phyloP scores from a whole-genome alignment of 1,140 invertebrate species.

The Drosophila nasuta region DNA sequence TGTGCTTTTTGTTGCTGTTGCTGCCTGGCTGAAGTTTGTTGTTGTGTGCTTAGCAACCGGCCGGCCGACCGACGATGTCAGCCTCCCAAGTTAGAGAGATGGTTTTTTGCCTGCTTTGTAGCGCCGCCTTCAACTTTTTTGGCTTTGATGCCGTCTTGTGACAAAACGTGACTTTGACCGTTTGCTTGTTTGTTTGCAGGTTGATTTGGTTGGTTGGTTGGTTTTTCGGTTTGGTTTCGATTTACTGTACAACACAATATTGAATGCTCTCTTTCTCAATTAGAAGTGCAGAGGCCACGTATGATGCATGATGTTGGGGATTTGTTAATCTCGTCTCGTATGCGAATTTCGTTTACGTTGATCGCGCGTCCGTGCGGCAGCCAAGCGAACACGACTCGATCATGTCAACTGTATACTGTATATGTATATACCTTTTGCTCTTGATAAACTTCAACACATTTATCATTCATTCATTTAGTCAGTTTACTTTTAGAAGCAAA shows the following conservation, averaged over 20 bases:
- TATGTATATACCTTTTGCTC: conserved; percentile 54
- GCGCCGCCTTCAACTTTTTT: conserved; percentile 60
- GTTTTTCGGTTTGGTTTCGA: conserved; percentile 13
- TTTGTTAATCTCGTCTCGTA: conserved; percentile 54
- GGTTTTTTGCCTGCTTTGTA: conserved; percentile 53
- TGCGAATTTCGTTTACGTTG: conserved; percentile 50
- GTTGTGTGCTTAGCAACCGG: conserved; percentile 62
- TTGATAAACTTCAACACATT: conserved; percentile 33
- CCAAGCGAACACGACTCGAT: conserved; percentile 60
- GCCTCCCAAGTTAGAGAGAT: conserved; percentile 44
- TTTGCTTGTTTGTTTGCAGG: conserved; percentile 40
- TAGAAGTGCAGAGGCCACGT: conserved; percentile 83
- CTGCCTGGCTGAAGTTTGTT: conserved; percentile 54
- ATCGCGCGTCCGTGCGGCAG: conserved; percentile 55
- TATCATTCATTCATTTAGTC: conserved; percentile 18
- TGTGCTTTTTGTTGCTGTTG: conserved; percentile 37
- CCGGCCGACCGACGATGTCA: conserved; percentile 46
- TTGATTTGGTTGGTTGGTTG: conserved; percentile 24
- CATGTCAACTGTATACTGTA: conserved; percentile 42
- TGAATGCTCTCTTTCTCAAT: conserved; percentile 66
- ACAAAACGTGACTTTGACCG: conserved; percentile 37
- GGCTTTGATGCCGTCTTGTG: conserved; percentile 36
- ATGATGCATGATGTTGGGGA: conserved; percentile 84
- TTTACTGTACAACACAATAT: conserved; percentile 31
- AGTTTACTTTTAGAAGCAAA: conserved; percentile 49